phyloP scores from a whole-genome alignment of 2,888 invertebrate genomes.

The Alsophila aescularia region DNA sequence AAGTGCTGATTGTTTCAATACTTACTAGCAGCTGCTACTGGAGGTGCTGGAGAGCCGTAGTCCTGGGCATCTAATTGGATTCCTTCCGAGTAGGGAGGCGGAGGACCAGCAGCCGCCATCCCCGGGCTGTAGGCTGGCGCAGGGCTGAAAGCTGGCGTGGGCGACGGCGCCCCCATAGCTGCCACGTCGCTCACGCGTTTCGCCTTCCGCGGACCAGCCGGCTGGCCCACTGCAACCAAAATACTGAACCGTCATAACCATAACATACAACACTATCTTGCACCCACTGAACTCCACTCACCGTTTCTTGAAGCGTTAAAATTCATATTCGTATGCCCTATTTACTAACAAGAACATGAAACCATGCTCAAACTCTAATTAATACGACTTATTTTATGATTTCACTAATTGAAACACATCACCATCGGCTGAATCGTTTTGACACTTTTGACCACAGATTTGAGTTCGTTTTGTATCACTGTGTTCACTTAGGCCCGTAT shows the following conservation, averaged over 20 bases:
- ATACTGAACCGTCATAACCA: constrained; percentile 11
- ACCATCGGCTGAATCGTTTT: neutral
- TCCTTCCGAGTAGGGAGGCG: constrained; percentile 70
- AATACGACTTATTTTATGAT: constrained; percentile 51
- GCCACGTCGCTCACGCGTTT: constrained; percentile 89
- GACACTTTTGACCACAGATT: too few species aligned
- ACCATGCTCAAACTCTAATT: constrained; percentile 61
- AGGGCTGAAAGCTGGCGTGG: constrained; percentile 64
- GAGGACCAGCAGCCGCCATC: constrained; percentile 58
- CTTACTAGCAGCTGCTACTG: constrained; percentile 54
- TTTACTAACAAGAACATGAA: constrained; percentile 43
- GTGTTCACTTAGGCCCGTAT: too few species aligned
- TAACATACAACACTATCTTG: neutral
- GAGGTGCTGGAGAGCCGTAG: constrained; percentile 49
- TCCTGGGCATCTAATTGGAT: constrained; percentile 71
- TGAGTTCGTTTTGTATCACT: too few species aligned
- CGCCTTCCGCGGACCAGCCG: constrained; percentile 80
- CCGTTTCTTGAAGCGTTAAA: constrained; percentile 81
- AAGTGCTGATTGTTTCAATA: constrained; percentile 8
- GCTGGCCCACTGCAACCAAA: constrained; percentile 60
- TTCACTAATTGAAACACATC: constrained; percentile 40
- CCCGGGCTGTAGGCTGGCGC: constrained; percentile 58
- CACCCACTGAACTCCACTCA: constrained; percentile 40
- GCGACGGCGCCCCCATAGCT: constrained; percentile 86
- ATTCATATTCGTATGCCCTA: constrained; percentile 61